A percentile compares a stretch with the other conserved stretches of the same genome.
phyloP scores from a whole-genome alignment of 2,113 vertebrate species.

The Pituophis catenifer region DNA sequence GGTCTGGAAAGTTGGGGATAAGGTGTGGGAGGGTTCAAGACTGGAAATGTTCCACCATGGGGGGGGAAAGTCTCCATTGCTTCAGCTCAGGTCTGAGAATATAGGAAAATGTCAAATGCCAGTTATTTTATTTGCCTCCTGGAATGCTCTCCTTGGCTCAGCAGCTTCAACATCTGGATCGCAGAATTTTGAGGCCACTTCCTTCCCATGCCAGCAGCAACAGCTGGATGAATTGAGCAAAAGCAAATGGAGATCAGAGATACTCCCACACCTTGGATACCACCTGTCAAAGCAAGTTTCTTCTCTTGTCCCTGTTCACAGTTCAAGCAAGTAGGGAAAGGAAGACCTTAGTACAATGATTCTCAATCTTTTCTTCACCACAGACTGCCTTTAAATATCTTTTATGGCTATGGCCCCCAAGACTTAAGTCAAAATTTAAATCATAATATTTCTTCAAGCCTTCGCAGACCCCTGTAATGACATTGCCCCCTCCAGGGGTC shows the following conservation, averaged over 20 bases:
- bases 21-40: not conserved
- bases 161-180: constrained; percentile 17
- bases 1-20: not conserved
- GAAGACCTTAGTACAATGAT: not conserved
- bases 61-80: not conserved
- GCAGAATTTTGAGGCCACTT: not conserved
- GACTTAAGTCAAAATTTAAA: not conserved
- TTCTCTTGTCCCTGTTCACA: not conserved
- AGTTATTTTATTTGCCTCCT: constrained; percentile 17
- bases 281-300: not conserved
- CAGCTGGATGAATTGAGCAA: constrained; percentile 15
- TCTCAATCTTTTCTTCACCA: not conserved
- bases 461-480: not conserved
- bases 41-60: not conserved
- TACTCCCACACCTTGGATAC: not conserved
- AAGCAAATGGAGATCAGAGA: not conserved
- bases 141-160: not conserved
- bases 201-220: not conserved
- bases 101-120: not conserved
- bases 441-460: not conserved
- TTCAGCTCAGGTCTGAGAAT: not conserved
- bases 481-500: not conserved
- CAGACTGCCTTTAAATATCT: not conserved
- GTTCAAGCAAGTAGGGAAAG: not conserved
- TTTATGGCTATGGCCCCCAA: not conserved